A percentile compares a stretch with the other conserved stretches of the same genome.
Conservation (phyloP, 2,888 invertebrate genomes). For the Acleris laterana region DNA sequence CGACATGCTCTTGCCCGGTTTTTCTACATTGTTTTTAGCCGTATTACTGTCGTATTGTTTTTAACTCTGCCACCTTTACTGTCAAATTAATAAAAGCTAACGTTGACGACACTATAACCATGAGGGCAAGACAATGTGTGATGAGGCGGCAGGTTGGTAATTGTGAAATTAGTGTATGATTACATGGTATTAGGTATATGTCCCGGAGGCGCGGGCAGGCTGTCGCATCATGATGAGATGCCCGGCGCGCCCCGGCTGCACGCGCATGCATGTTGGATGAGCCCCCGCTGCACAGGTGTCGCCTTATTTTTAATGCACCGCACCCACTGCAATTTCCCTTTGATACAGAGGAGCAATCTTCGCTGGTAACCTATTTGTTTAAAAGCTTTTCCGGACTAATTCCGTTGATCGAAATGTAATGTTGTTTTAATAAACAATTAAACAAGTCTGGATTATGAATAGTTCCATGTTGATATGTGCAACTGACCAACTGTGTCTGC, state of each 20-base stretch:
- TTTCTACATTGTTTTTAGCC: too few relatives aligned
- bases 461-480: too few relatives aligned
- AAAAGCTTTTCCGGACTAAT: background rate
- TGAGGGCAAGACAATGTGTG: background rate
- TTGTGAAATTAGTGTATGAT: background rate
- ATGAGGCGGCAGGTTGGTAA: background rate
- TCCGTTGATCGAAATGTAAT: background rate
- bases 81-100: background rate
- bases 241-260: slow-evolving; percentile 49
- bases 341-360: slow-evolving; percentile 39
- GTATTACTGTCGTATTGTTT: too few relatives aligned
- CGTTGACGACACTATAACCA: too few relatives aligned
- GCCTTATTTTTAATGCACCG: slow-evolving; percentile 65
- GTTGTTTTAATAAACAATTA: too few relatives aligned
- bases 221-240: slow-evolving; percentile 55
- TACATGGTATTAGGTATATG: background rate
- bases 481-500: too few relatives aligned
- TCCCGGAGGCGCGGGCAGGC: background rate
- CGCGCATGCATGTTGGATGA: slow-evolving; percentile 72
- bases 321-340: slow-evolving; percentile 53
- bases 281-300: slow-evolving; percentile 63
- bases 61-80: too few relatives aligned
- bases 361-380: slow-evolving; percentile 17
- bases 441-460: too few relatives aligned
- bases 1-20: too few relatives aligned